phyloP scores from a whole-genome alignment of 2,888 invertebrate genomes.

The Mesochorus sp. region DNA sequence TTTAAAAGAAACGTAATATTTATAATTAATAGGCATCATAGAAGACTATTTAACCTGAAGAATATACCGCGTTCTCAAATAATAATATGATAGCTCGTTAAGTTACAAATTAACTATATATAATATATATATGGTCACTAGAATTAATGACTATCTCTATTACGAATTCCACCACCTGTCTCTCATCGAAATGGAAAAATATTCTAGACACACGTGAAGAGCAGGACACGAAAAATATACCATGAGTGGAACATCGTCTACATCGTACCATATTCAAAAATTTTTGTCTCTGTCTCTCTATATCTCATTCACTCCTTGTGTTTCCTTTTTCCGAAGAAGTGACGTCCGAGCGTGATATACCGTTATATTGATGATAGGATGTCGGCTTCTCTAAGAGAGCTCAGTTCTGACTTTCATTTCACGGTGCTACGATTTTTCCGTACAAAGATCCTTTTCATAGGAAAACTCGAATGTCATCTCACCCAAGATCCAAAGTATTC shows the following conservation, averaged over 20 bases:
- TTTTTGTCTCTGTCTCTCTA: neutral
- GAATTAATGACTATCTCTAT: conserved; percentile 28
- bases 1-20: no score
- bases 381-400: conserved; percentile 11
- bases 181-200: conserved; percentile 17
- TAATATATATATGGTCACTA: neutral
- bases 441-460: conserved; percentile 8
- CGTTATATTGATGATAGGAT: conserved; percentile 40
- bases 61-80: neutral
- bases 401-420: conserved; percentile 52
- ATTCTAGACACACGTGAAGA: conserved; percentile 25
- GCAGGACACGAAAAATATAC: conserved; percentile 3
- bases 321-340: neutral
- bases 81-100: neutral
- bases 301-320: neutral
- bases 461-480: conserved; percentile 32
- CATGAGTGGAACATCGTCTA: conserved; percentile 7
- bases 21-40: no score
- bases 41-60: no score
- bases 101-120: neutral
- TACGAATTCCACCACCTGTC: conserved; percentile 29
- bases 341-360: neutral
- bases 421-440: conserved; percentile 29
- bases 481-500: conserved; percentile 26
- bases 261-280: conserved; percentile 13